These are phyloP conservation scores for Adoxophyes honmai DNA, from an alignment of 1,140 invertebrate genomes.

Conservation along the genomic window DNA sequence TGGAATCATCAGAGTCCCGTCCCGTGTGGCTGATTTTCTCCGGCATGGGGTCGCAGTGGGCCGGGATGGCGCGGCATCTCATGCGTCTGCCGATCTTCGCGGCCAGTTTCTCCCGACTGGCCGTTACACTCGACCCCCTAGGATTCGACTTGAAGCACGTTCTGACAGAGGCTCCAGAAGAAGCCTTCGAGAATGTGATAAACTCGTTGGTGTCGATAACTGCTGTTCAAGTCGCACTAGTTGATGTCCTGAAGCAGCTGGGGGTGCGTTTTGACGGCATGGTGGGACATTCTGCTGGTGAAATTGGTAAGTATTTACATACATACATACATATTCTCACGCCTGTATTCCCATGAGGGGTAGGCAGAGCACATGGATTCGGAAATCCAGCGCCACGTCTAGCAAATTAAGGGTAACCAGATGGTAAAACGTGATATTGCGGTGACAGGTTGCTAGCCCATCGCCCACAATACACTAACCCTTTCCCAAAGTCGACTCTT, in stretches of 20 bases:
- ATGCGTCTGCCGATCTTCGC: constrained; percentile 89
- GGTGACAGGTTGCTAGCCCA: too few species aligned
- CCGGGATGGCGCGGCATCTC: constrained; percentile 92
- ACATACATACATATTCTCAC: too few species aligned
- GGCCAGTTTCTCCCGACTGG: constrained; percentile 85
- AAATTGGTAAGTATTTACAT: constrained; percentile 83
- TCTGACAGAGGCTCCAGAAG: constrained; percentile 86
- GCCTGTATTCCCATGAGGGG: too few species aligned
- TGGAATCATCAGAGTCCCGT: too few species aligned
- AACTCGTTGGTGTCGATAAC: constrained; percentile 96
- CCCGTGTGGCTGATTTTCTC: constrained; percentile 97
- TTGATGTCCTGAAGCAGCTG: constrained; percentile 88
- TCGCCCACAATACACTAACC: too few species aligned
- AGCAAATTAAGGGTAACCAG: too few species aligned
- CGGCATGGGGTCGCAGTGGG: constrained; percentile 98
- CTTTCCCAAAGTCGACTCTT: too few species aligned
- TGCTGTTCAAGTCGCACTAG: constrained; percentile 95
- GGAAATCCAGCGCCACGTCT: too few species aligned
- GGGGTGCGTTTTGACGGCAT: constrained; percentile 94
- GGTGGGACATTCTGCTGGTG: constrained; percentile 96
- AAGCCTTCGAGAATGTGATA: constrained; percentile 88
- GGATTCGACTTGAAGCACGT: constrained; percentile 90
- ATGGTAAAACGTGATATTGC: too few species aligned
- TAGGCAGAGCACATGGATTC: too few species aligned
- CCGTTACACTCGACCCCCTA: constrained; percentile 85